phyloP scores from a whole-genome alignment of 1,140 invertebrate species.

The Drosophila bocki region DNA sequence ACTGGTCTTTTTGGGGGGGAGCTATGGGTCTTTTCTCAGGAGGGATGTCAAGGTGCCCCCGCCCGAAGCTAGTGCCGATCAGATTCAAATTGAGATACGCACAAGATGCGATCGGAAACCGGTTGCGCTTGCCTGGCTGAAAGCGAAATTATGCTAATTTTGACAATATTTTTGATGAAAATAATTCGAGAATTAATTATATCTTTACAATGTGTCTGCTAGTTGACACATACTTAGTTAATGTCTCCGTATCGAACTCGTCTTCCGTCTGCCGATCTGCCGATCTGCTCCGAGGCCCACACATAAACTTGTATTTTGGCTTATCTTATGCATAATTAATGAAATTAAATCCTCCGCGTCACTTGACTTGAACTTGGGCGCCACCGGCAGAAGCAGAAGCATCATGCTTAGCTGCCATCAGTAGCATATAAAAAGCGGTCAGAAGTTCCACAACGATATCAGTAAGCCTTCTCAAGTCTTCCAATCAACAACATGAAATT shows the following conservation, averaged over 20 bases:
- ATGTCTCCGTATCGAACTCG: constrained; percentile 36
- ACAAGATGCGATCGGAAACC: constrained; percentile 34
- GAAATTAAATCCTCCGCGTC: constrained; percentile 44
- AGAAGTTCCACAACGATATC: constrained; percentile 38
- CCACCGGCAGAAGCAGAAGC: constrained; percentile 17
- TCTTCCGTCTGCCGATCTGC: constrained; percentile 42
- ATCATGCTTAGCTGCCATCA: constrained; percentile 6
- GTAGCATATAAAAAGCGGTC: constrained; percentile 58
- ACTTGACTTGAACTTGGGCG: constrained; percentile 41
- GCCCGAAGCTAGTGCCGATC: constrained; percentile 21
- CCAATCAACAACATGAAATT: constrained; percentile 76
- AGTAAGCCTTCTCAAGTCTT: constrained; percentile 67
- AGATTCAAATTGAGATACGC: constrained; percentile 37
- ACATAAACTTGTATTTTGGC: constrained; percentile 52
- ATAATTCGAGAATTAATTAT: constrained; percentile 56
- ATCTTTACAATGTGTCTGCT: constrained; percentile 50
- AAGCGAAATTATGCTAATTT: constrained; percentile 42
- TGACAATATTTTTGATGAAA: constrained; percentile 31
- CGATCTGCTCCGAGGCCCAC: constrained; percentile 18
- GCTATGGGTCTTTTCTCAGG: constrained; percentile 14
- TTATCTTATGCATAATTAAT: constrained; percentile 70
- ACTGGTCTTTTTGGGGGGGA: background rate
- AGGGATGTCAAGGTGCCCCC: constrained; percentile 42
- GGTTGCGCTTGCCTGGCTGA: constrained; percentile 17
- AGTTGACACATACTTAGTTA: constrained; percentile 49